phyloP scores from a whole-genome alignment of 2,113 vertebrate species.

The Syngnathus scovelli region DNA sequence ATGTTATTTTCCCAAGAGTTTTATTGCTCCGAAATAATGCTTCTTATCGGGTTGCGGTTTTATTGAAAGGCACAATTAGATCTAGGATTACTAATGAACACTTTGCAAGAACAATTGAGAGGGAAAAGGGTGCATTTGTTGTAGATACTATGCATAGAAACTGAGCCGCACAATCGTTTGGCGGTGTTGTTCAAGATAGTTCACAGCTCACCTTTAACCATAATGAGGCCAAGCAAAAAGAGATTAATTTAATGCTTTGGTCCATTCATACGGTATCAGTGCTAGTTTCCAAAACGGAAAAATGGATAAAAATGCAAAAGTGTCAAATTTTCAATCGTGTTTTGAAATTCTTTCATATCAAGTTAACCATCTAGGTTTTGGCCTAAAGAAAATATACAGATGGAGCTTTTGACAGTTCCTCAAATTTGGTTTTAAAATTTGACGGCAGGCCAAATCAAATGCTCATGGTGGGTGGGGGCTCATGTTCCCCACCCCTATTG shows the following conservation, averaged over 20 bases:
- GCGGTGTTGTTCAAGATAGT: constrained; percentile 1
- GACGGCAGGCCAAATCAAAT: background rate
- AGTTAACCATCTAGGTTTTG: background rate
- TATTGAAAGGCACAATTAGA: constrained; percentile 63
- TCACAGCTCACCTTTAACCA: constrained; percentile 5
- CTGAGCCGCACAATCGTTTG: constrained; percentile 17
- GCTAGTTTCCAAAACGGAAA: background rate
- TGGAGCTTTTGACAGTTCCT: background rate
- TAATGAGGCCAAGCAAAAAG: background rate
- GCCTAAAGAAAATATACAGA: background rate
- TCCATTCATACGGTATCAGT: too few relatives aligned
- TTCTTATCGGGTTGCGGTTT: constrained; percentile 64
- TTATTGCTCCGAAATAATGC: constrained; percentile 53
- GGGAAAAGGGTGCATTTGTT: constrained; percentile 51
- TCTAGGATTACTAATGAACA: constrained; percentile 72
- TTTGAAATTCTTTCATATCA: background rate
- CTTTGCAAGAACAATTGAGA: constrained; percentile 50
- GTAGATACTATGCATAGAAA: constrained; percentile 61
- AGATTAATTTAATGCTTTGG: too few relatives aligned
- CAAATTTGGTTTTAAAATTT: background rate
- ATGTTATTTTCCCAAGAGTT: constrained; percentile 42
- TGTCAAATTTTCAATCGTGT: background rate
- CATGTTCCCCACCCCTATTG: background rate
- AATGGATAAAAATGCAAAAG: background rate
- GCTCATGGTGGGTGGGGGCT: background rate